Percentiles rank a stretch among this genome's conserved stretches.
phyloP scores from a whole-genome alignment of 2,113 vertebrate genomes.

The Hemicordylus capensis region DNA sequence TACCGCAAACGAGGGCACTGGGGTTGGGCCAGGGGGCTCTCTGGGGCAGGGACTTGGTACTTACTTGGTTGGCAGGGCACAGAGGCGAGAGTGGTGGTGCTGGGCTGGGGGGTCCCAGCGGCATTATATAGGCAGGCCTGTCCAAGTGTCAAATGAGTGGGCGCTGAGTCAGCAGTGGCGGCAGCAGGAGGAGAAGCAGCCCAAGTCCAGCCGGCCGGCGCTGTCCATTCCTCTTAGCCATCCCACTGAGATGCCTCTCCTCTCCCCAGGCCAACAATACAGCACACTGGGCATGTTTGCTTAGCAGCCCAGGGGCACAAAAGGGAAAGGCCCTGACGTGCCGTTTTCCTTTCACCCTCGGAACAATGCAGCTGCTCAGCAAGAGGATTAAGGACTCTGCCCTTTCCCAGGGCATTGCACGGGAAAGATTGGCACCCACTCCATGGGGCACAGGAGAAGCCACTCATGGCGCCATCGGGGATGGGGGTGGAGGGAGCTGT shows the following conservation, averaged over 20 bases:
- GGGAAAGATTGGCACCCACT: slow-evolving; percentile 31
- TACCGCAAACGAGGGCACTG: background rate
- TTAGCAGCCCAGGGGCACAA: slow-evolving; percentile 53
- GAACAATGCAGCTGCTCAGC: slow-evolving; percentile 56
- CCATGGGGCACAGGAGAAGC: background rate
- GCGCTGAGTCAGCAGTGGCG: slow-evolving; percentile 68
- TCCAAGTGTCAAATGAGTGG: slow-evolving; percentile 51
- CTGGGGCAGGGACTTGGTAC: slow-evolving; percentile 49
- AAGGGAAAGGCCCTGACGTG: slow-evolving; percentile 65
- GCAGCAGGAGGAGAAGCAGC: background rate
- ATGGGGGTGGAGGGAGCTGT: background rate
- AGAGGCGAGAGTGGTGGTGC: slow-evolving; percentile 53
- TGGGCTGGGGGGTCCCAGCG: slow-evolving; percentile 24
- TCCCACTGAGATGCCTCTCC: slow-evolving; percentile 58
- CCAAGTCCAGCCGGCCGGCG: slow-evolving; percentile 22
- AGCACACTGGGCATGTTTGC: slow-evolving; percentile 69
- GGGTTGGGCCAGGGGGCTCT: background rate
- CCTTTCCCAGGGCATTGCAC: slow-evolving; percentile 59
- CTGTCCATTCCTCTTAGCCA: slow-evolving; percentile 67
- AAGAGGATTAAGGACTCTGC: slow-evolving; percentile 62
- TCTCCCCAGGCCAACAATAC: slow-evolving; percentile 50
- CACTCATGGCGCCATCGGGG: background rate
- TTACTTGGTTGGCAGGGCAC: slow-evolving; percentile 64
- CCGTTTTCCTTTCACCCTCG: slow-evolving; percentile 69
- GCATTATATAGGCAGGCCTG: slow-evolving; percentile 70